These are phyloP conservation scores for Cinclus cinclus DNA, from an alignment of 2,113 vertebrate genomes.

Conservation along the genomic window DNA sequence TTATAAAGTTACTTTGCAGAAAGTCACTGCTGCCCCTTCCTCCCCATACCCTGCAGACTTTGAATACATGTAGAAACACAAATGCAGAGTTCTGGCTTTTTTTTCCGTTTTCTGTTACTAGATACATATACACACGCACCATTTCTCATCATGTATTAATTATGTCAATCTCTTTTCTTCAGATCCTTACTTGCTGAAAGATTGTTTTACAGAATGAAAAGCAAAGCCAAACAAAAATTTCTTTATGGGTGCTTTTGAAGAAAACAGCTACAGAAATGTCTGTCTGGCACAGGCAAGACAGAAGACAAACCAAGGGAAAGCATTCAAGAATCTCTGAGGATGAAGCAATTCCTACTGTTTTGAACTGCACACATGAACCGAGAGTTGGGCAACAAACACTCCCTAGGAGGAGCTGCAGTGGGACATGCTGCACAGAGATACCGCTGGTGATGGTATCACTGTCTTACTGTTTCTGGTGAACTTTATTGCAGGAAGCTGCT, in stretches of 20 bases:
- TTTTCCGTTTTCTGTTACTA: background rate
- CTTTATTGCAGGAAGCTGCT: background rate
- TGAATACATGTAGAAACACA: background rate
- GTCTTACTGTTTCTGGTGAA: background rate
- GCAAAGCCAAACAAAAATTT: conserved; percentile 19
- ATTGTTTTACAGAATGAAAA: conserved; percentile 5
- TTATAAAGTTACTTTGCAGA: background rate
- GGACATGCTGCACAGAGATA: background rate
- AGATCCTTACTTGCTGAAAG: conserved; percentile 30
- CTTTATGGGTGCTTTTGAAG: conserved; percentile 37
- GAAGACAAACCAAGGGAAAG: conserved; percentile 36
- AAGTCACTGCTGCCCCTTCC: background rate
- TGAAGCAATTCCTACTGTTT: conserved; percentile 63
- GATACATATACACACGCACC: background rate
- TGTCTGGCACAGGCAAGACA: conserved; percentile 11
- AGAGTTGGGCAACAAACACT: background rate
- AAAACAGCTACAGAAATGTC: conserved; percentile 8
- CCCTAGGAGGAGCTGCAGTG: background rate
- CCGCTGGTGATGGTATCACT: fast-evolving
- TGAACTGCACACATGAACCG: background rate
- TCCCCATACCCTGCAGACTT: background rate
- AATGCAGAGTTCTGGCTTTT: background rate
- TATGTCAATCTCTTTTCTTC: background rate
- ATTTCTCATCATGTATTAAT: conserved; percentile 6
- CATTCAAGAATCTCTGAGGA: conserved; percentile 40